phyloP scores from a whole-genome alignment of 2,888 invertebrate genomes.

The Pristionchus fissidentatus region DNA sequence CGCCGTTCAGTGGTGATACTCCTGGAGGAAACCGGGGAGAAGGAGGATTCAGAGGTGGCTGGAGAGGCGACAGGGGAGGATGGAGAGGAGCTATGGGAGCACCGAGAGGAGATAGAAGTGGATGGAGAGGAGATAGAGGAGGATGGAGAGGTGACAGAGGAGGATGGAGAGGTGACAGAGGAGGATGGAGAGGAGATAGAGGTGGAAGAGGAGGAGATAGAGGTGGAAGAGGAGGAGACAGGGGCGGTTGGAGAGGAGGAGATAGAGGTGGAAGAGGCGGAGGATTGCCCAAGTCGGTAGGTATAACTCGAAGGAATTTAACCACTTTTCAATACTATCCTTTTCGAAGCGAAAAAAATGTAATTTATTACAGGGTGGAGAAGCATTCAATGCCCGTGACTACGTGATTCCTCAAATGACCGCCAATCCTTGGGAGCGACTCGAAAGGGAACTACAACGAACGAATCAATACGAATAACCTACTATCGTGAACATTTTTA shows the following conservation, averaged over 20 bases:
- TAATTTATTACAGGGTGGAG: neutral
- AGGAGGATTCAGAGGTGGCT: neutral
- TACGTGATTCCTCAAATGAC: slow-evolving; percentile 57
- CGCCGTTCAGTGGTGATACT: slow-evolving; percentile 33
- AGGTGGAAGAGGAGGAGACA: slow-evolving; percentile 19
- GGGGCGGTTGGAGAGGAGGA: slow-evolving; percentile 1
- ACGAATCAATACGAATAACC: slow-evolving; percentile 26
- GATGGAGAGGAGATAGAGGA: neutral
- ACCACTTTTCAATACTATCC: neutral
- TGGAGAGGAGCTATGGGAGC: neutral
- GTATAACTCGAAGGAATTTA: neutral
- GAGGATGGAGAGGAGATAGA: slow-evolving; percentile 27
- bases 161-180: neutral
- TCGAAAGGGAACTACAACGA: slow-evolving; percentile 45
- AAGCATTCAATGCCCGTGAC: slow-evolving; percentile 48
- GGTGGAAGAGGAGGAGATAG: slow-evolving; percentile 20
- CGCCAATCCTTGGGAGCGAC: slow-evolving; percentile 55
- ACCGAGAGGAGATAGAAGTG: neutral
- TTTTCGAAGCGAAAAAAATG: neutral
- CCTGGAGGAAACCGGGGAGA: slow-evolving; percentile 18
- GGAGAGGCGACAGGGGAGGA: neutral
- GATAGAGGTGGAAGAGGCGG: slow-evolving; percentile 13
- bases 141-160: neutral
- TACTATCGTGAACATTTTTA: neutral
- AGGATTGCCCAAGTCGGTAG: neutral